A percentile compares a stretch with the other conserved stretches of the same genome.
Evolutionary conservation across 2,888 invertebrate species (phyloP).

Genomic region (Girardia tigrina): DNA sequence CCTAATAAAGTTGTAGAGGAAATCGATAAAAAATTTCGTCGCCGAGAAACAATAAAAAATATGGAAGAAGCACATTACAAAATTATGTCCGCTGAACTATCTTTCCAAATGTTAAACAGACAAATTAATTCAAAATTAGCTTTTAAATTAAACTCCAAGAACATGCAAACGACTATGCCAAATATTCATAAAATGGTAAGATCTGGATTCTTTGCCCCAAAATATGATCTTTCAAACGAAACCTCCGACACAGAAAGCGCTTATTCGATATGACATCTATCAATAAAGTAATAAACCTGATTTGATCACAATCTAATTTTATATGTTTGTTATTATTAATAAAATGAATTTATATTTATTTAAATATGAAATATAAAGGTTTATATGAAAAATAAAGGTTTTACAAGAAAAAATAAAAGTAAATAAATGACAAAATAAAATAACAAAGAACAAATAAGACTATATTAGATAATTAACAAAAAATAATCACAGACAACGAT

Average conservation of each 20-base stretch:
- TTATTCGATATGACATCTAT: background rate
- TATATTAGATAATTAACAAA: too few relatives aligned
- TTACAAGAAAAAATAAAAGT: too few relatives aligned
- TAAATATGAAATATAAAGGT: too few relatives aligned
- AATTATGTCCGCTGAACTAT: conserved; percentile 31
- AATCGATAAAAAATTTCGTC: background rate
- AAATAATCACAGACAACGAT: too few relatives aligned
- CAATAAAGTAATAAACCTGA: too few relatives aligned
- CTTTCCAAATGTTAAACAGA: background rate
- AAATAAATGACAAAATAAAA: too few relatives aligned
- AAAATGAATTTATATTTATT: too few relatives aligned
- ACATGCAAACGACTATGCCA: background rate
- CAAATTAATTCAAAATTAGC: background rate
- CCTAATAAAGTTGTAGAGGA: background rate
- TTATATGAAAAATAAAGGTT: too few relatives aligned
- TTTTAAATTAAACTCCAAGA: background rate
- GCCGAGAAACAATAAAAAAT: conserved; percentile 34
- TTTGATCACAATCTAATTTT: too few relatives aligned
- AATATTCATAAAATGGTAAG: background rate
- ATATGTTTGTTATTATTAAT: too few relatives aligned
- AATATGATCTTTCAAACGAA: background rate
- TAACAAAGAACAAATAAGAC: too few relatives aligned
- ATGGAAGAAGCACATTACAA: conserved; percentile 34
- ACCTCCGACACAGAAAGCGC: background rate
- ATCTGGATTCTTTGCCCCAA: background rate